These are phyloP conservation scores for Philantomba maxwellii DNA, from an alignment of 2,113 vertebrate genomes.

Conservation along the genomic window DNA sequence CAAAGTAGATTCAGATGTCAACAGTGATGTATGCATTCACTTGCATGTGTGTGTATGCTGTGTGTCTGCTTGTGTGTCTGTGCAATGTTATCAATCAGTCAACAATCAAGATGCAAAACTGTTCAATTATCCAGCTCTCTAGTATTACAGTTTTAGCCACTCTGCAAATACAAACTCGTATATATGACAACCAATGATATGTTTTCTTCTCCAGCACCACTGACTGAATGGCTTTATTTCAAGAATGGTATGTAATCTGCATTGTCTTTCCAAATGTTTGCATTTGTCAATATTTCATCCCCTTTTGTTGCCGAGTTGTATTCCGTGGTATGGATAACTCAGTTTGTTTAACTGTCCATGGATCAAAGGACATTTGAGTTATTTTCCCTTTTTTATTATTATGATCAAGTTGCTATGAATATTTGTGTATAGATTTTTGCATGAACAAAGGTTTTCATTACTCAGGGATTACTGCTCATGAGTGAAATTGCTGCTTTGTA, in stretches of 20 bases:
- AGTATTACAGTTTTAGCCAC: neutral
- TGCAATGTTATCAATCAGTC: neutral
- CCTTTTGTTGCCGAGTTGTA: neutral
- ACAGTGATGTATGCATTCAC: neutral
- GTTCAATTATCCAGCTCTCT: neutral
- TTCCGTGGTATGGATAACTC: neutral
- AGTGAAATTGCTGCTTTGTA: neutral
- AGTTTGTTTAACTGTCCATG: neutral
- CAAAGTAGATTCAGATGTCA: neutral
- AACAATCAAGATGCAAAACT: neutral
- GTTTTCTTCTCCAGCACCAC: neutral
- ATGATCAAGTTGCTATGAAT: neutral
- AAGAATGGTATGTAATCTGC: neutral
- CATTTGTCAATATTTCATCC: neutral
- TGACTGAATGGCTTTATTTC: neutral
- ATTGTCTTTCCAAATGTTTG: neutral
- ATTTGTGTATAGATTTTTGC: neutral
- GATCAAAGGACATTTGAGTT: neutral
- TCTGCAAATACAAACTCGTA: neutral
- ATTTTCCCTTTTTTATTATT: neutral
- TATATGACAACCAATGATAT: neutral
- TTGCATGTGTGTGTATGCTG: neutral
- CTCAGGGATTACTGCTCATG: neutral
- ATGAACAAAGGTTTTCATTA: neutral
- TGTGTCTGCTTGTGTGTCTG: neutral